A percentile compares a stretch with the other conserved stretches of the same genome.
Conservation (phyloP, 2,888 invertebrate genomes). For the Chaetogeoica ovagalla region DNA sequence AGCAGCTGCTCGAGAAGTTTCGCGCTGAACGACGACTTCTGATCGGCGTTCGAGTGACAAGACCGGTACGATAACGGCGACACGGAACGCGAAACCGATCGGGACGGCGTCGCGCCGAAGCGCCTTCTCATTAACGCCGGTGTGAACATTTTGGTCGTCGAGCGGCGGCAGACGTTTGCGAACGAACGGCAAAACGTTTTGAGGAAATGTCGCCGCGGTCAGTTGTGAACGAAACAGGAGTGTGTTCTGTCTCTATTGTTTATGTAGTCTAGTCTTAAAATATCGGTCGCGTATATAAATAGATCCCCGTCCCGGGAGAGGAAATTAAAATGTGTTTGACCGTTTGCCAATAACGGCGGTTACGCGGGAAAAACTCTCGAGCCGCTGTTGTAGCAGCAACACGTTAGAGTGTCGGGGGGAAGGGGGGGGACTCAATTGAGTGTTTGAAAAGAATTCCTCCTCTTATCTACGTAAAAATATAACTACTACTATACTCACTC, state of each 20-base stretch:
- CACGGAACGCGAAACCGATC: conserved; percentile 43
- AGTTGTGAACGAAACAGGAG: conserved; percentile 28
- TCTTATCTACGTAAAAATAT: neutral
- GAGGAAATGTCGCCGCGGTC: conserved; percentile 38
- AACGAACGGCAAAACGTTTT: neutral
- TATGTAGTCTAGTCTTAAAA: conserved; percentile 38
- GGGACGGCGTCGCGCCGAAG: conserved; percentile 28
- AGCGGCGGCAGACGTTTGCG: neutral
- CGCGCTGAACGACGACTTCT: conserved; percentile 13
- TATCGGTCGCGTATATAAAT: conserved; percentile 51
- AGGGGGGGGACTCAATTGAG: no score
- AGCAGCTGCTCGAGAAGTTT: conserved; percentile 36
- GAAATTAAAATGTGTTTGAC: conserved; percentile 38
- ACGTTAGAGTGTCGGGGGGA: no score
- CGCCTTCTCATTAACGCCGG: conserved; percentile 48
- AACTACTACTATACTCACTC: no score
- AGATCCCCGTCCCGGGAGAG: conserved; percentile 34
- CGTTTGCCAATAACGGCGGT: neutral
- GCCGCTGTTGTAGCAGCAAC: no score
- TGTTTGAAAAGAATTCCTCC: no score
- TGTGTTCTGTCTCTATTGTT: conserved; percentile 22
- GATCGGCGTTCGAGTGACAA: conserved; percentile 35
- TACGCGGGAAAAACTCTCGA: neutral
- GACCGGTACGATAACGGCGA: conserved; percentile 40
- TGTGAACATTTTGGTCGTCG: conserved; percentile 27